These are phyloP conservation scores for Ochropleura plecta DNA, from an alignment of 2,888 invertebrate species.

Conservation along the genomic window DNA sequence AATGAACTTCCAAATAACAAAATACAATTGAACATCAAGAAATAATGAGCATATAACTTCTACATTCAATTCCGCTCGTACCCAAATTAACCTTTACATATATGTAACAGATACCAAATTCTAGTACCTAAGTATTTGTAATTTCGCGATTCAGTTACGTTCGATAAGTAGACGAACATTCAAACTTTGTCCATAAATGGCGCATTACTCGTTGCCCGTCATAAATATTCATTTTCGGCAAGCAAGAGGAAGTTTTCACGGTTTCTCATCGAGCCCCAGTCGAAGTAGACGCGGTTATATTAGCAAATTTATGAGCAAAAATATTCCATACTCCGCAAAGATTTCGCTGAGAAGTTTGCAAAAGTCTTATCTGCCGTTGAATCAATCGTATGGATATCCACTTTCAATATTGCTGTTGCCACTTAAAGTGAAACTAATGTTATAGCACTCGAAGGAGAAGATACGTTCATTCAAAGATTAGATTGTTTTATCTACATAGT, in stretches of 20 bases:
- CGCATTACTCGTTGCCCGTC: slow-evolving; percentile 86
- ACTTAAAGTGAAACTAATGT: slow-evolving; percentile 29
- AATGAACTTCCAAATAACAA: background rate
- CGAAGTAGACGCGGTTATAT: slow-evolving; percentile 84
- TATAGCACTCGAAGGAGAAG: slow-evolving; percentile 13
- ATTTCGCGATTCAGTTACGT: slow-evolving; percentile 76
- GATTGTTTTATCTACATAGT: slow-evolving; percentile 32
- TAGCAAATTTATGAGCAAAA: slow-evolving; percentile 88
- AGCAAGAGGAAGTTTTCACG: slow-evolving; percentile 86
- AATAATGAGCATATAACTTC: slow-evolving; percentile 22
- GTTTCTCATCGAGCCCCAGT: slow-evolving; percentile 78
- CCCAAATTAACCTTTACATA: slow-evolving; percentile 30
- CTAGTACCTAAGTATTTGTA: slow-evolving; percentile 63
- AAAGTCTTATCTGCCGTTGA: slow-evolving; percentile 67
- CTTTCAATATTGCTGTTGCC: slow-evolving; percentile 42
- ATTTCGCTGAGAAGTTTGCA: slow-evolving; percentile 71
- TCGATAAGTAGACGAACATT: slow-evolving; percentile 85
- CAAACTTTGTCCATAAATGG: slow-evolving; percentile 89
- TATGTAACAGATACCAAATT: slow-evolving; percentile 46
- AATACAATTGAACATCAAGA: slow-evolving; percentile 2
- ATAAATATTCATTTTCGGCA: slow-evolving; percentile 90
- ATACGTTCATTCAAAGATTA: slow-evolving; percentile 30
- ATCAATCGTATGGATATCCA: slow-evolving; percentile 53
- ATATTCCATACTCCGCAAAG: slow-evolving; percentile 80
- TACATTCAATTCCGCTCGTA: slow-evolving; percentile 42